Conservation (phyloP, 2,888 invertebrate species). For the Ophion ventricosus region DNA sequence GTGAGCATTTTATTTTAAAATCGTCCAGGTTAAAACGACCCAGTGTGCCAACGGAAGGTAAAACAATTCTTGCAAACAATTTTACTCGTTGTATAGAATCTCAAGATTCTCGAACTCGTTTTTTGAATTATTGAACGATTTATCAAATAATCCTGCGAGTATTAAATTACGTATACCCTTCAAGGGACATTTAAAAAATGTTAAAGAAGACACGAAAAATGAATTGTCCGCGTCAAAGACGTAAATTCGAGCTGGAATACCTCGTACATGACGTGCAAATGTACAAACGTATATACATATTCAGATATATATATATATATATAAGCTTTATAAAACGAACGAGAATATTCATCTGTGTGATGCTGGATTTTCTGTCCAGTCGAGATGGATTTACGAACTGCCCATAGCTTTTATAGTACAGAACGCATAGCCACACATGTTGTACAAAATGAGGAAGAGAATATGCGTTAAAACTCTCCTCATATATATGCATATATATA, state of each 20-base stretch:
- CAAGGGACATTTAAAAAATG: no score
- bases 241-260: neutral
- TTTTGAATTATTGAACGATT: no score
- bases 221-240: neutral
- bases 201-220: neutral
- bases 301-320: neutral
- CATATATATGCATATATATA: constrained; percentile 12
- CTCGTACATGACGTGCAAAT: neutral
- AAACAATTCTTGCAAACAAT: no score
- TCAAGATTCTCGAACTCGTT: no score
- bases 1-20: no score
- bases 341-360: constrained; percentile 37
- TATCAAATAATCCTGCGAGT: no score
- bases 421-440: constrained; percentile 33
- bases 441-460: constrained; percentile 56
- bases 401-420: constrained; percentile 56
- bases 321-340: constrained; percentile 8
- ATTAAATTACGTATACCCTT: no score
- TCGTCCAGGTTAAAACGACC: no score
- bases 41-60: no score
- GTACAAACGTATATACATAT: neutral
- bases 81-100: no score
- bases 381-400: constrained; percentile 63
- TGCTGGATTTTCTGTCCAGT: constrained; percentile 53
- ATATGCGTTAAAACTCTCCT: constrained; percentile 31